Evolutionary conservation across 1,140 invertebrate species (phyloP), one percentile per base, ranked within the genome.

Genomic region (Procambarus clarkii): DNA sequence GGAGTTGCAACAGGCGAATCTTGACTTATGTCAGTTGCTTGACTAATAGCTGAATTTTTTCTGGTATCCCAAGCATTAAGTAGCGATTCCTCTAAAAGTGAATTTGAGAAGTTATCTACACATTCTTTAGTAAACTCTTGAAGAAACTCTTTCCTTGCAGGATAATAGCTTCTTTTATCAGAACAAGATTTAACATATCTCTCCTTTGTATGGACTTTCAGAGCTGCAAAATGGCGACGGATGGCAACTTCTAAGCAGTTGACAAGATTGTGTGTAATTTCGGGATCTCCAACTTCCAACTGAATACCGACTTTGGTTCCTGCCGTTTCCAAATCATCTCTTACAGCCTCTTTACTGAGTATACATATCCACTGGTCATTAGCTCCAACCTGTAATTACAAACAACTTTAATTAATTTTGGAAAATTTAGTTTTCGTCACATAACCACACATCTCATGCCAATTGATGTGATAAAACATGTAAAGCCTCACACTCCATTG

Each of bases 331-430:
- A 88, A 71, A 44, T 92, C 89, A 50, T 91, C 79, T 54, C 80
- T 64, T n/a, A 92, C 80, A 8, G 84, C 92, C n/a, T 86, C 84
- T 64, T 91, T 90, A 74, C 88, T 92, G 18, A 92, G 24, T 69
- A 92, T 58, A 82, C 88, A 90, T 15, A 92, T 64, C 92, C 92
- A 92, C 79, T 87, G 84, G 64, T 91, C 89, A 79, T 92, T 91
- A 34, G 92, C 84, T 50, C 92, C 92, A 50, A 92, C 80, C 92
- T 91, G 84, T 21, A 92, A 79, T 44, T 45, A 50, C 21, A 83
- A 5, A 46, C 2, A 13, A 69, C 46, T 69, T 18, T 54, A 79
- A 1, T 48, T 18, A 79, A 3, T 79, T 44, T 11, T 21, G 18
- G 13, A 64, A 21, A 64, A 64, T n/a, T 2, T 64, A 21, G 5